phyloP scores from a whole-genome alignment of 2,888 invertebrate genomes.

The Ectemnius cavifrons region DNA sequence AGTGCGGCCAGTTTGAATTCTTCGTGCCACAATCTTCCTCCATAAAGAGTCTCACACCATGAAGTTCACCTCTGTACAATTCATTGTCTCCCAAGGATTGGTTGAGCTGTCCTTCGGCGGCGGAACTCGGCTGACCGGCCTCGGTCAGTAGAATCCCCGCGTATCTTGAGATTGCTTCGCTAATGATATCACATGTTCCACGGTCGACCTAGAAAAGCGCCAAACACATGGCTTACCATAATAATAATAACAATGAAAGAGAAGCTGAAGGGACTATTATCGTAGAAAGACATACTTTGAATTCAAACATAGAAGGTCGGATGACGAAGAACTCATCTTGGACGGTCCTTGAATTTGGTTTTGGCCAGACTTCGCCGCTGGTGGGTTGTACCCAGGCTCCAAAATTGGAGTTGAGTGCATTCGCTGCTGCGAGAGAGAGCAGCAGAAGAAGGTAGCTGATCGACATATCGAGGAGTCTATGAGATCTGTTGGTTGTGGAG shows the following conservation, averaged over 20 bases:
- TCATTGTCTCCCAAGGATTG: constrained; percentile 57
- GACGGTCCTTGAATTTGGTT: constrained; percentile 79
- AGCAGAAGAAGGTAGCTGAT: constrained; percentile 16
- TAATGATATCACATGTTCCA: constrained; percentile 80
- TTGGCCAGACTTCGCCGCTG: constrained; percentile 85
- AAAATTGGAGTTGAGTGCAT: constrained; percentile 70
- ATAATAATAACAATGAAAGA: no score
- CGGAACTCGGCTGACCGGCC: constrained; percentile 51
- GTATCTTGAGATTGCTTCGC: constrained; percentile 81
- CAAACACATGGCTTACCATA: neutral
- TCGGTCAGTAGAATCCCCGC: constrained; percentile 75
- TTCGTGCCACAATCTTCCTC: constrained; percentile 82
- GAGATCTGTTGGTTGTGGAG: constrained; percentile 3
- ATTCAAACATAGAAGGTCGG: constrained; percentile 77
- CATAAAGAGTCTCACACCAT: constrained; percentile 80
- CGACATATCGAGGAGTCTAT: constrained; percentile 20
- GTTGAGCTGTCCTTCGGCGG: constrained; percentile 39
- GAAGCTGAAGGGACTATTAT: no score
- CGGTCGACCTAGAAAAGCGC: constrained; percentile 31
- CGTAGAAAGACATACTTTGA: no score
- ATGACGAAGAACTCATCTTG: constrained; percentile 77
- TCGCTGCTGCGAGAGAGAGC: neutral
- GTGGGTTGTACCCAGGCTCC: constrained; percentile 81
- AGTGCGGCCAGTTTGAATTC: constrained; percentile 84
- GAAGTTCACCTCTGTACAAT: constrained; percentile 77